phyloP scores from a whole-genome alignment of 2,797 vertebrate species.

The Diceros bicornis region DNA sequence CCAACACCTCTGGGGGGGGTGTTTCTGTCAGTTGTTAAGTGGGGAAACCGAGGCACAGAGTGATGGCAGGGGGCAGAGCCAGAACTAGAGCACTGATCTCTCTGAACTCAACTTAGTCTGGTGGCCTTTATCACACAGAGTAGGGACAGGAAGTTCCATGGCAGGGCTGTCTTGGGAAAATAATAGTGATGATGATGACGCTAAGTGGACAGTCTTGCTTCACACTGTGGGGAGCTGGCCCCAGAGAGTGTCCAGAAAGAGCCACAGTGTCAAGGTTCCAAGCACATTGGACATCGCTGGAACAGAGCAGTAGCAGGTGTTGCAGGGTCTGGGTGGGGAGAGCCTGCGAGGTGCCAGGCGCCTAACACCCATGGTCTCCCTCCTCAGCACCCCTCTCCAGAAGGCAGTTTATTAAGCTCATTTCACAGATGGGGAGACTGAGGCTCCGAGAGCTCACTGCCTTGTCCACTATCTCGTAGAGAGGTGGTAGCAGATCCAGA shows the following conservation, averaged over 20 bases:
- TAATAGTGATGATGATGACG: no score
- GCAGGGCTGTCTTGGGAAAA: background rate
- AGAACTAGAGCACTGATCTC: background rate
- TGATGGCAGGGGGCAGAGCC: background rate
- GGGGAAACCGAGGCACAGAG: background rate
- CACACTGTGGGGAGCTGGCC: background rate
- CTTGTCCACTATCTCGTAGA: background rate
- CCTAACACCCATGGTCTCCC: background rate
- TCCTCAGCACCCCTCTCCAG: background rate
- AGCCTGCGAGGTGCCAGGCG: background rate
- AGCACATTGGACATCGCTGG: background rate
- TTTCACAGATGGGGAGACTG: background rate
- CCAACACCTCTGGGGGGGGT: background rate
- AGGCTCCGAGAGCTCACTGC: background rate
- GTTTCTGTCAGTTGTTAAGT: background rate
- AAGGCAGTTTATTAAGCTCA: background rate
- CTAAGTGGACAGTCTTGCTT: background rate
- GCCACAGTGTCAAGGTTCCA: background rate
- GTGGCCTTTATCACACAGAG: background rate
- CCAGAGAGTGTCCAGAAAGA: background rate
- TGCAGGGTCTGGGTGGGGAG: background rate
- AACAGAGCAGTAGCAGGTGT: fast-evolving
- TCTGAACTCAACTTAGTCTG: background rate
- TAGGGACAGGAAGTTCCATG: background rate
- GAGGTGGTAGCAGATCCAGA: background rate